A percentile compares a stretch with the other conserved stretches of the same genome.
Evolutionary conservation across 2,888 invertebrate species (phyloP).

Genomic region (Polylopha cassiicola): DNA sequence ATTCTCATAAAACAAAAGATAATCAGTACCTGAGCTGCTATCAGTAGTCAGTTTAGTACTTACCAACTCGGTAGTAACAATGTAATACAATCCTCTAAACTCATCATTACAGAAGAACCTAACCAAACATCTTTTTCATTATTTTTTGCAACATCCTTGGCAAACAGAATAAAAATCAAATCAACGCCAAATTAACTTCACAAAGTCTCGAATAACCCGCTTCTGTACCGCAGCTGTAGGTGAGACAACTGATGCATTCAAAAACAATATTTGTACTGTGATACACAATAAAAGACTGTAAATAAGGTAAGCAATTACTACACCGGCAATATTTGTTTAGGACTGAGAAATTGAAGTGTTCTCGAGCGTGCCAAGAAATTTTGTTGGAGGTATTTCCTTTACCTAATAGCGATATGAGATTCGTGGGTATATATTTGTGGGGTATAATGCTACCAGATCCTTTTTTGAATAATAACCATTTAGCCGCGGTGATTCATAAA

Average conservation of each 20-base stretch:
- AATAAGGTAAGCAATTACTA: slow-evolving; percentile 73
- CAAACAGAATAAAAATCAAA: slow-evolving; percentile 50
- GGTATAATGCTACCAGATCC: slow-evolving; percentile 12
- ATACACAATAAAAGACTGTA: slow-evolving; percentile 75
- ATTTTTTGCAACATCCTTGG: slow-evolving; percentile 23
- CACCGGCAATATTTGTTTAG: slow-evolving; percentile 73
- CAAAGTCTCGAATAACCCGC: slow-evolving; percentile 44
- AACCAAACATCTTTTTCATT: background rate
- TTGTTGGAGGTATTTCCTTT: slow-evolving; percentile 58
- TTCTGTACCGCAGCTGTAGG: slow-evolving; percentile 57
- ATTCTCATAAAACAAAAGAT: no score
- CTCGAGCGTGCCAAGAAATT: slow-evolving; percentile 69
- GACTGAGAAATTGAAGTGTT: slow-evolving; percentile 73
- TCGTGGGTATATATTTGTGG: slow-evolving; percentile 23
- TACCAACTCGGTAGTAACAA: no score
- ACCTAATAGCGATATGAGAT: slow-evolving; percentile 29
- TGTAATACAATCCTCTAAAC: no score
- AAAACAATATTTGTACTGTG: slow-evolving; percentile 71
- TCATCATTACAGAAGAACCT: background rate
- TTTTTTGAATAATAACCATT: no score
- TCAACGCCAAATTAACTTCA: slow-evolving; percentile 67
- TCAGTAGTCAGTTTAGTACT: no score
- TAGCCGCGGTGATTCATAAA: no score
- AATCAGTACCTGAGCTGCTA: no score
- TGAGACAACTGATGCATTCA: slow-evolving; percentile 68